phyloP scores from a whole-genome alignment of 2,797 vertebrate genomes.

The Thalassophryne amazonica region DNA sequence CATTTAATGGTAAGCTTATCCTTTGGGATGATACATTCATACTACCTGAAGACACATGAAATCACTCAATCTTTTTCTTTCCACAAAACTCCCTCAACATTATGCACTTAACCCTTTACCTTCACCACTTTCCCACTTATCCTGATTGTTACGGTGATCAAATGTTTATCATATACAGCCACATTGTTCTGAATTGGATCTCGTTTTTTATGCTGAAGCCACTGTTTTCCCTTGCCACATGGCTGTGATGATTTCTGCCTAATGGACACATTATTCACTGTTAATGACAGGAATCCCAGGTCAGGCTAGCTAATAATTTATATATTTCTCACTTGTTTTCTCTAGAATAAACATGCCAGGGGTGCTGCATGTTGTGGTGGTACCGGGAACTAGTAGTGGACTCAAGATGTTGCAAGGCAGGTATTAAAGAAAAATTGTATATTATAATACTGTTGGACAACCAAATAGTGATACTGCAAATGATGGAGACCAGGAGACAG shows the following conservation, averaged over 20 bases:
- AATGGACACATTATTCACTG: conserved; percentile 36
- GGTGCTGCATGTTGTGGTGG: too few relatives aligned
- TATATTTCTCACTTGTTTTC: conserved; percentile 35
- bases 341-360: too few relatives aligned
- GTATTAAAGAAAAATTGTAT: too few relatives aligned
- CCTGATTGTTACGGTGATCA: conserved; percentile 24
- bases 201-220: conserved; percentile 59
- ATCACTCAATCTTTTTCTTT: conserved; percentile 24
- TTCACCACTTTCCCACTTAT: conserved; percentile 7
- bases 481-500: too few relatives aligned
- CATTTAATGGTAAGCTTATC: conserved; percentile 5
- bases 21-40: conserved; percentile 19
- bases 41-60: neutral
- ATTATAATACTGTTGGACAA: too few relatives aligned
- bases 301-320: conserved; percentile 20
- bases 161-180: conserved; percentile 21
- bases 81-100: conserved; percentile 13
- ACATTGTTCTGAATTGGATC: conserved; percentile 59
- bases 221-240: conserved; percentile 32
- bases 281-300: conserved; percentile 34
- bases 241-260: conserved; percentile 33
- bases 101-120: conserved; percentile 10
- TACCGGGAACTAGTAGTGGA: too few relatives aligned
- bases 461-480: too few relatives aligned
- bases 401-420: too few relatives aligned